Base-by-base conservation (phyloP, 2,888 invertebrate genomes). In the Cecidostiba fungosa region DNA sequence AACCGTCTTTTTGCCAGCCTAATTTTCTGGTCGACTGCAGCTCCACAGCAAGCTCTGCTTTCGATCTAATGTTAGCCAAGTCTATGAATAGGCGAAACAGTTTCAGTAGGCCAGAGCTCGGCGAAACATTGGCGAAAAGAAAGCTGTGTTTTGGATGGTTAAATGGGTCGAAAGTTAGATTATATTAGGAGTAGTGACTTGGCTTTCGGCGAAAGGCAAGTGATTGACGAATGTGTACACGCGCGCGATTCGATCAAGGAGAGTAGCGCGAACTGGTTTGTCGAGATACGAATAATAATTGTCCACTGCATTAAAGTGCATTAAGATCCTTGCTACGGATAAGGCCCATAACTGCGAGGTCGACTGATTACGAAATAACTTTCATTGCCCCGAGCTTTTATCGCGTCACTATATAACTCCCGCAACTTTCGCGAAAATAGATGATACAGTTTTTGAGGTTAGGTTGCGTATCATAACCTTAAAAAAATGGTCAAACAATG, bases 21-120 rank as follows among this genome's bases (percentile, higher is more conserved):
- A 12, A 32, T 47, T 43, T 73, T 59, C 59, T 29, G 47, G 5
- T 54, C 26, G 23, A 54, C 23, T 23, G 29, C 14, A 5, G 66
- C 29, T 29, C 4, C 19, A 19, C 19, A n/a, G n/a, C 0, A 50
- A 16, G 19, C 16, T 50, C 5, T 16, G 50, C 16, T 16, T 50
- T 59, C 54, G 54, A 59, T 72, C 59, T 74, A 81, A 81, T 74
- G 47, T 81, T 59, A 59, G 70, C 82, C 26, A 59, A 29, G 77
- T 12, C 70, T 77, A 82, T 70, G 82, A 82, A 82, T 82, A 77
- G 77, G 54, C 69, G 32, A 62, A 50, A 73, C 16, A 59, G 73
- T 47, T 1, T 59, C 14, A 82, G 66, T 76, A 66, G 76, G 77
- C 29, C 66, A 39, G 19, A 14, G n/a, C 19, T 19, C 23, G 54